phyloP scores from a whole-genome alignment of 2,797 vertebrate species.

The Chaetophractus vellerosus region DNA sequence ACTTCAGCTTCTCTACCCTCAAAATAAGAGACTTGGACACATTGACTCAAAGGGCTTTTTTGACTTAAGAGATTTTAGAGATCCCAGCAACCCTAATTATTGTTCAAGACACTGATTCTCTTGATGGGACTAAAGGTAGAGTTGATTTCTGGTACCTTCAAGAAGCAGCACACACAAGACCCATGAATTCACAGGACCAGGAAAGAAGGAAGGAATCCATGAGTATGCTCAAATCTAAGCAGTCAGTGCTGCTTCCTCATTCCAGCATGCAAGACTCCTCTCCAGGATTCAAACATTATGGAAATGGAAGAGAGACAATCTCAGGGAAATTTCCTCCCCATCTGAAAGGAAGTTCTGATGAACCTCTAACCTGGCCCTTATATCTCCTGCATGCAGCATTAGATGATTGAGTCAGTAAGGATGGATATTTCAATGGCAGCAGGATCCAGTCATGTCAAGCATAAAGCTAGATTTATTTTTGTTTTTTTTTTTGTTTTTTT shows the following conservation, averaged over 20 bases:
- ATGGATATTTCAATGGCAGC: background rate
- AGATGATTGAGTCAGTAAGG: background rate
- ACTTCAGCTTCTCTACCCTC: background rate
- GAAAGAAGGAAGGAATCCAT: background rate
- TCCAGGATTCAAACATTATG: background rate
- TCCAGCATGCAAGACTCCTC: background rate
- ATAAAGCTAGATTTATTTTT: background rate
- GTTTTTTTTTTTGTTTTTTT: background rate
- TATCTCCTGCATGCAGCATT: background rate
- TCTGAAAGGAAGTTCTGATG: background rate
- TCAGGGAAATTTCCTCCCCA: background rate
- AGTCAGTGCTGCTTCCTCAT: background rate
- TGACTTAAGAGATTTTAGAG: conserved; percentile 27
- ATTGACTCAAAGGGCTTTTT: background rate
- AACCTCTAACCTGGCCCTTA: background rate
- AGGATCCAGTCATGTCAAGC: conserved; percentile 15
- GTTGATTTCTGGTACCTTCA: background rate
- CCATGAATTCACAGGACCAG: background rate
- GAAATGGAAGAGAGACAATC: background rate
- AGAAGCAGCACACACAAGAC: background rate
- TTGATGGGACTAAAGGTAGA: conserved; percentile 19
- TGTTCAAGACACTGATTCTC: background rate
- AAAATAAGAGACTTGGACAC: conserved; percentile 44
- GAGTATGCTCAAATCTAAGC: background rate
- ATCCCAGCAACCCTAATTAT: background rate